Percentiles rank a stretch among this genome's conserved stretches.
phyloP scores from a whole-genome alignment of 1,140 invertebrate genomes.

The Sarcophaga bullata region DNA sequence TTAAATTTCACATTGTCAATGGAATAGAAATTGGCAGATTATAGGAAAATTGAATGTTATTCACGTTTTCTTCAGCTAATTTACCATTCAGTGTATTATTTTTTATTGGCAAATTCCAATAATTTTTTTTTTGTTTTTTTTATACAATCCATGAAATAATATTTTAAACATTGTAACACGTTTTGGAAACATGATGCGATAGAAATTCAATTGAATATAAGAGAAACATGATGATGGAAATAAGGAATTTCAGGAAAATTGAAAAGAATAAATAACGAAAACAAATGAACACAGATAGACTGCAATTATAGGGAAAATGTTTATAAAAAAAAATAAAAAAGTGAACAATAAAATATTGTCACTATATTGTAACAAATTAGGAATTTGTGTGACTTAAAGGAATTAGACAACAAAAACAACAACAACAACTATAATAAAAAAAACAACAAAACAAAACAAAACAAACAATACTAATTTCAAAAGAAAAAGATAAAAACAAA shows the following conservation, averaged over 20 bases:
- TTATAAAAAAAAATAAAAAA: neutral
- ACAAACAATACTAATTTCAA: neutral
- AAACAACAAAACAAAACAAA: neutral
- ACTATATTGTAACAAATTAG: constrained; percentile 36
- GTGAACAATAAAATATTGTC: constrained; percentile 33
- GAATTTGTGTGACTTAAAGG: constrained; percentile 29
- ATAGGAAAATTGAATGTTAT: too few relatives aligned
- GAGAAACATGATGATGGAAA: neutral
- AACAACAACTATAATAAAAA: constrained; percentile 5
- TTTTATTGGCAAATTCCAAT: too few relatives aligned
- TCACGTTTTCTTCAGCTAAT: too few relatives aligned
- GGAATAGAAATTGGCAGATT: too few relatives aligned
- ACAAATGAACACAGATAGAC: neutral
- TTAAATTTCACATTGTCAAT: too few relatives aligned
- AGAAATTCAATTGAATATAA: constrained; percentile 23
- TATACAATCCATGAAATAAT: neutral
- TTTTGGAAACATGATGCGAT: constrained; percentile 26
- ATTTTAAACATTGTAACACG: constrained; percentile 34
- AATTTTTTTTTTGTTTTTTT: too few relatives aligned
- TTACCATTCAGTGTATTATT: too few relatives aligned
- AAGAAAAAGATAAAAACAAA: neutral
- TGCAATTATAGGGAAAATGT: neutral
- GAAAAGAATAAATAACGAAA: neutral
- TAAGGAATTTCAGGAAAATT: neutral
- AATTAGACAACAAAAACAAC: constrained; percentile 19